Conservation (phyloP, 1,140 invertebrate genomes). For the Diprion similis region DNA sequence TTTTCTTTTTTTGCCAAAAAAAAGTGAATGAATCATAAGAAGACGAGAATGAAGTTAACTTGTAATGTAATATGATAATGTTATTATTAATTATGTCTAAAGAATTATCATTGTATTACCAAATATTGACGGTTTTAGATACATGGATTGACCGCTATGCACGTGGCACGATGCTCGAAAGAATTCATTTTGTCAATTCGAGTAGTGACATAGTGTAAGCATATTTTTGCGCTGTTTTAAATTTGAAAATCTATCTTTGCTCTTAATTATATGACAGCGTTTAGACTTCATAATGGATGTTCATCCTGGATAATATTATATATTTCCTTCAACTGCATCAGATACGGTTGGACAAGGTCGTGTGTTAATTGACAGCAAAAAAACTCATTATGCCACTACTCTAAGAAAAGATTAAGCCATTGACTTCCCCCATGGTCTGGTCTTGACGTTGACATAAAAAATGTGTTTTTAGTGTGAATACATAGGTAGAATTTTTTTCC, state of each 20-base stretch:
- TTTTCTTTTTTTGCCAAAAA: slow-evolving; percentile 51
- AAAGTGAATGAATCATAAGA: slow-evolving; percentile 37
- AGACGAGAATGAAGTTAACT: slow-evolving; percentile 20
- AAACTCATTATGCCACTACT: background rate
- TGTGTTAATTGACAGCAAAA: background rate
- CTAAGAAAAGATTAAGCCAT: background rate
- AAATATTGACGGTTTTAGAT: slow-evolving; percentile 1
- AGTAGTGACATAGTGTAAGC: background rate
- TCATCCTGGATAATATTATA: background rate
- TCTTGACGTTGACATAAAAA: background rate
- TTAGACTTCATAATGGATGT: background rate
- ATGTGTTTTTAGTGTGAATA: slow-evolving; percentile 6
- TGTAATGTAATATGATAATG: slow-evolving; percentile 6
- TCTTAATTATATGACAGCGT: background rate
- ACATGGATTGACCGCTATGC: background rate
- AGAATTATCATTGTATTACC: background rate
- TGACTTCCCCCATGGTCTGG: background rate
- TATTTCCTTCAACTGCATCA: background rate
- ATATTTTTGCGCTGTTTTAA: background rate
- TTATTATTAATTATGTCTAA: slow-evolving; percentile 3
- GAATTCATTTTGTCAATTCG: background rate
- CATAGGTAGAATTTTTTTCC: slow-evolving; percentile 1
- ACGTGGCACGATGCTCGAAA: background rate
- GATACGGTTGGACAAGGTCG: background rate
- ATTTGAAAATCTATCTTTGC: background rate